phyloP scores from a whole-genome alignment of 1,140 invertebrate genomes.

The Ceratina japonica region DNA sequence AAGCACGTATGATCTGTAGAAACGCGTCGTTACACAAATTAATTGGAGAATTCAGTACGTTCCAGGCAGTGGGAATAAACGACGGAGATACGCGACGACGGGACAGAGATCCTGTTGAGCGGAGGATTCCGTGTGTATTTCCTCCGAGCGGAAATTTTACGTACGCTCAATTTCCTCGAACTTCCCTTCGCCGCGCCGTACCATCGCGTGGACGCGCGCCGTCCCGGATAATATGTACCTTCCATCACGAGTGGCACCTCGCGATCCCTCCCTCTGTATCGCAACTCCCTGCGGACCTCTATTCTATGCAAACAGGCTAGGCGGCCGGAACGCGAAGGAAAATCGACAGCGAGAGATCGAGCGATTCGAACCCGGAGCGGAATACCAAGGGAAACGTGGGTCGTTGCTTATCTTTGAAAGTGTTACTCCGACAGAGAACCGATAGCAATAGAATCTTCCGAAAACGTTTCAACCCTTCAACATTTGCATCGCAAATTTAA shows the following conservation, averaged over 20 bases:
- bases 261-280: slow-evolving; percentile 36
- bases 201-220: slow-evolving; percentile 11
- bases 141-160: slow-evolving; percentile 46
- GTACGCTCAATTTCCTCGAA: slow-evolving; percentile 45
- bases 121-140: slow-evolving; percentile 33
- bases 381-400: neutral
- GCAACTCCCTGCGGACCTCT: slow-evolving; percentile 45
- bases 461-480: too few species aligned
- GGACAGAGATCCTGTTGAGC: neutral
- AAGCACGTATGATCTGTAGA: too few species aligned
- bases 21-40: too few species aligned
- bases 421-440: too few species aligned
- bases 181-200: slow-evolving; percentile 14
- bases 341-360: slow-evolving; percentile 19
- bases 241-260: slow-evolving; percentile 52
- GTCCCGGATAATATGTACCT: slow-evolving; percentile 47
- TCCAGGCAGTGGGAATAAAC: neutral
- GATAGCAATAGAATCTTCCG: too few species aligned
- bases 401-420: too few species aligned
- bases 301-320: slow-evolving; percentile 56
- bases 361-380: slow-evolving; percentile 19
- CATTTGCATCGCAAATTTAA: too few species aligned
- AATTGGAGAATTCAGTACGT: too few species aligned
- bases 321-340: slow-evolving; percentile 23
- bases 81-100: neutral